Conservation (phyloP, 1,140 invertebrate genomes). For the Calycopis cecrops region DNA sequence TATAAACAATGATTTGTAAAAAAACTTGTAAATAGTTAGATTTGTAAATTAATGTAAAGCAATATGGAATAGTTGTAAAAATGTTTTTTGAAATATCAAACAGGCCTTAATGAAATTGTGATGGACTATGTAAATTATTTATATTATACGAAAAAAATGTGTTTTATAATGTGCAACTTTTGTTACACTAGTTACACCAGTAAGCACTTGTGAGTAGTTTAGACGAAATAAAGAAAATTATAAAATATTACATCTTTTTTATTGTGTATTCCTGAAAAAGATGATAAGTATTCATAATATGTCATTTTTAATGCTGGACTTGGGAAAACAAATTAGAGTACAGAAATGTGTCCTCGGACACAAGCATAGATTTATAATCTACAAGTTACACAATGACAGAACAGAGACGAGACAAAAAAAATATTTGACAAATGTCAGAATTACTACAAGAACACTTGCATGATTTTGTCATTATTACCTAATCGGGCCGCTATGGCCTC, state of each 20-base stretch:
- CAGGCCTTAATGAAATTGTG: slow-evolving; percentile 4
- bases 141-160: slow-evolving; percentile 4
- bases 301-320: no score
- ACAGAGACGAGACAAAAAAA: no score
- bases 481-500: no score
- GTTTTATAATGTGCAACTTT: slow-evolving; percentile 6
- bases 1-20: slow-evolving; percentile 1
- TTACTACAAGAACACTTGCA: no score
- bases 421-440: no score
- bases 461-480: no score
- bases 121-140: slow-evolving; percentile 9
- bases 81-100: background rate
- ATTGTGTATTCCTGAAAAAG: no score
- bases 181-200: background rate
- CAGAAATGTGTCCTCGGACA: no score
- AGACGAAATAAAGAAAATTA: slow-evolving; percentile 7
- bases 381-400: no score
- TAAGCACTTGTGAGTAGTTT: slow-evolving; percentile 6
- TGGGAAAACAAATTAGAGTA: no score
- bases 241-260: background rate
- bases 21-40: background rate
- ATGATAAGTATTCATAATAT: no score
- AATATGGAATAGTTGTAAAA: slow-evolving; percentile 1
- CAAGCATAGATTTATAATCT: no score
- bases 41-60: background rate